A percentile compares a stretch with the other conserved stretches of the same genome.
phyloP scores from a whole-genome alignment of 2,113 vertebrate species.

The Cottus gobio region DNA sequence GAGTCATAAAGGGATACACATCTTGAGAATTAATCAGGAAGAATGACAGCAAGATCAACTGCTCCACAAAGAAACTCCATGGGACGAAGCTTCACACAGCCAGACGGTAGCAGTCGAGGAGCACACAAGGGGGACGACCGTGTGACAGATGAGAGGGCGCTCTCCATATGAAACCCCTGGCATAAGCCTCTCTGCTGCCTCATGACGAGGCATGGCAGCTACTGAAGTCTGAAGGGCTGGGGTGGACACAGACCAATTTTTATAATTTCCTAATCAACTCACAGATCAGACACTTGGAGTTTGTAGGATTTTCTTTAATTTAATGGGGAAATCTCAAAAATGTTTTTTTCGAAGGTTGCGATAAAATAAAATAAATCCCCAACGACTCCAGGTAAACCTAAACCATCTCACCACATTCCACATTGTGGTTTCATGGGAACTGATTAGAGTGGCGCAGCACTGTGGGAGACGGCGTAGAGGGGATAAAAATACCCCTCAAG shows the following conservation, averaged over 20 bases:
- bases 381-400: constrained; percentile 51
- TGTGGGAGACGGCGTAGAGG: constrained; percentile 61
- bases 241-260: constrained; percentile 23
- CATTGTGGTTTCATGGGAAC: constrained; percentile 69
- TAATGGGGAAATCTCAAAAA: not conserved
- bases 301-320: not conserved
- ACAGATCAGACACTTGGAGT: constrained; percentile 1
- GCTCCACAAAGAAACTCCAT: constrained; percentile 40
- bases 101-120: constrained; percentile 25
- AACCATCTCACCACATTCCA: constrained; percentile 60
- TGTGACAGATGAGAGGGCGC: constrained; percentile 54
- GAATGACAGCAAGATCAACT: constrained; percentile 45
- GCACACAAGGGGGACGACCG: constrained; percentile 3
- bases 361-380: constrained; percentile 8
- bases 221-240: constrained; percentile 16
- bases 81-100: constrained; percentile 34
- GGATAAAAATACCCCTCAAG: constrained; percentile 74
- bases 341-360: constrained; percentile 14
- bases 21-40: constrained; percentile 59
- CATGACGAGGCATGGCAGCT: constrained; percentile 32
- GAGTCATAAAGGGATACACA: constrained; percentile 61
- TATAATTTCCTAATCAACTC: constrained; percentile 34
- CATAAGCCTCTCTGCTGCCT: constrained; percentile 58
- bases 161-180: constrained; percentile 30
- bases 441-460: constrained; percentile 64